Conservation (phyloP, 2,888 invertebrate species). For the Agonopterix alstromeriana region DNA sequence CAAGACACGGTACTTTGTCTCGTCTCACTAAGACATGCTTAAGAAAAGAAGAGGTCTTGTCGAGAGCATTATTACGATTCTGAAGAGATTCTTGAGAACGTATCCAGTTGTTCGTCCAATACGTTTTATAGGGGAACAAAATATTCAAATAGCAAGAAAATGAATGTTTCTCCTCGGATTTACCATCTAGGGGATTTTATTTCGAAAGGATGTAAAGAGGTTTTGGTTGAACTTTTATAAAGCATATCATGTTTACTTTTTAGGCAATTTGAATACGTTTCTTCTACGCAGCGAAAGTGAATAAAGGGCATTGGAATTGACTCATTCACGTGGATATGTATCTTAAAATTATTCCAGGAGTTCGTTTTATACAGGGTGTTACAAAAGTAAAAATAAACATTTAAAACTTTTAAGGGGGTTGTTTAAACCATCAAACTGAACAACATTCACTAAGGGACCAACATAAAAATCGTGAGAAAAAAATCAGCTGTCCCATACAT, state of each 20-base stretch:
- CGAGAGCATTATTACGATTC: conserved; percentile 20
- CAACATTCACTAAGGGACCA: too few relatives aligned
- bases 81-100: conserved; percentile 31
- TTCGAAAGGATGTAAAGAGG: neutral
- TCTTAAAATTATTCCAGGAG: too few relatives aligned
- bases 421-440: too few relatives aligned
- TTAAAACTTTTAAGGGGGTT: too few relatives aligned
- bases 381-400: too few relatives aligned
- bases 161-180: conserved; percentile 3
- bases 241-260: neutral
- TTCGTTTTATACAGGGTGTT: too few relatives aligned
- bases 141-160: conserved; percentile 13
- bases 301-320: too few relatives aligned
- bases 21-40: too few relatives aligned
- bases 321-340: too few relatives aligned
- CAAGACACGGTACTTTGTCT: too few relatives aligned
- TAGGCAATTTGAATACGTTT: conserved; percentile 1
- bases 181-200: conserved; percentile 5
- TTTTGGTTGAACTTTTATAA: neutral
- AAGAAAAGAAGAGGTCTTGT: neutral
- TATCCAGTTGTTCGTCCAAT: conserved; percentile 23
- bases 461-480: too few relatives aligned
- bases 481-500: too few relatives aligned
- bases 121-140: conserved; percentile 23
- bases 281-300: neutral